Conservation (phyloP, 2,888 invertebrate genomes). For the Cheilosia grossa region DNA sequence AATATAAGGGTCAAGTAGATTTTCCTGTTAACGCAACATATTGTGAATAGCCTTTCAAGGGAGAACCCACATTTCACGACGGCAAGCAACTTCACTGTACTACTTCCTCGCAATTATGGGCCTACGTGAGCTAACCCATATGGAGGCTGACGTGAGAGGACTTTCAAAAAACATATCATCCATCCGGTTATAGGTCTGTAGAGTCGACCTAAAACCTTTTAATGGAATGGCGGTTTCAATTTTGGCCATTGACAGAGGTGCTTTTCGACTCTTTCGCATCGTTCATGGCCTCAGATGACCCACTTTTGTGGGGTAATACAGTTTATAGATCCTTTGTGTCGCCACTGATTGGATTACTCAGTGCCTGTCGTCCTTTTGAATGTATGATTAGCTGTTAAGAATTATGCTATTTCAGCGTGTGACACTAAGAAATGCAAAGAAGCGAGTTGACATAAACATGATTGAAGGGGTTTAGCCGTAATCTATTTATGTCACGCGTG, state of each 20-base stretch:
- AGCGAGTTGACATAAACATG: neutral
- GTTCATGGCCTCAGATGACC: neutral
- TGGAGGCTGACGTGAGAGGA: neutral
- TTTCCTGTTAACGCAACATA: neutral
- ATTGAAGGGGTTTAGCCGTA: neutral
- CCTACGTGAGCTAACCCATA: neutral
- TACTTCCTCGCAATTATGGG: neutral
- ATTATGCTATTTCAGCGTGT: neutral
- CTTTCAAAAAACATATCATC: neutral
- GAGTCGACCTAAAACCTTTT: neutral
- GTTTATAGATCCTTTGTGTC: neutral
- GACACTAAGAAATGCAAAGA: neutral
- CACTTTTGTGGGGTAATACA: neutral
- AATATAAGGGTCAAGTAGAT: slow-evolving; percentile 1
- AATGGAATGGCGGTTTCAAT: neutral
- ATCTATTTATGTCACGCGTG: neutral
- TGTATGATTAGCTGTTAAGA: neutral
- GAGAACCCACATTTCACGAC: neutral
- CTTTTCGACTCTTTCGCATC: neutral
- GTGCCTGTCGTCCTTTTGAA: neutral
- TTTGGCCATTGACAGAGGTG: neutral
- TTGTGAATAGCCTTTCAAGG: neutral
- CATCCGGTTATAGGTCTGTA: neutral
- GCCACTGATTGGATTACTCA: neutral
- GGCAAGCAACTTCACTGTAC: neutral